These are phyloP conservation scores for Strigops habroptila DNA, from an alignment of 2,113 vertebrate species.

Conservation along the genomic window DNA sequence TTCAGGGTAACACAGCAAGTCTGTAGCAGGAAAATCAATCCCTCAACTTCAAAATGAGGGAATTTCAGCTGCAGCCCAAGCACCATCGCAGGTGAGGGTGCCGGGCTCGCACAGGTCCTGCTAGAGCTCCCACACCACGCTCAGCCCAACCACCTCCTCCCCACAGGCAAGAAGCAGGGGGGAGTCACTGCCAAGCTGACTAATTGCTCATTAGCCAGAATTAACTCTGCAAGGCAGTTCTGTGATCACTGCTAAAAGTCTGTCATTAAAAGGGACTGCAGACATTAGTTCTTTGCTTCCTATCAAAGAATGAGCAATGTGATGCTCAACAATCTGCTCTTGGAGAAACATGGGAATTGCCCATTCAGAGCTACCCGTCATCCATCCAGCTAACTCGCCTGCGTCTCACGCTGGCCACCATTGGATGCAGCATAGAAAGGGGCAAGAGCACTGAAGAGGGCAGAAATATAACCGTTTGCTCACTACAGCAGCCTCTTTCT, in stretches of 20 bases:
- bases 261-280: background rate
- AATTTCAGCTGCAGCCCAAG: background rate
- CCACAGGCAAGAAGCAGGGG: background rate
- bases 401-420: rapidly evolving
- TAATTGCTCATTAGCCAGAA: constrained; percentile 43
- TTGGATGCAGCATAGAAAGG: rapidly evolving
- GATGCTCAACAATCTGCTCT: background rate
- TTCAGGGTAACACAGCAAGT: background rate
- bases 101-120: background rate
- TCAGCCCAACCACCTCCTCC: background rate
- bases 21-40: background rate
- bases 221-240: background rate
- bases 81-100: rapidly evolving
- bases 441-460: background rate
- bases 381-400: background rate
- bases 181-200: background rate
- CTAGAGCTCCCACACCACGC: background rate
- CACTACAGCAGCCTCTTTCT: background rate
- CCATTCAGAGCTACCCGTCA: rapidly evolving
- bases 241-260: constrained; percentile 5
- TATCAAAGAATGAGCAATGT: background rate
- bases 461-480: background rate
- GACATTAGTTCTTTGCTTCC: background rate
- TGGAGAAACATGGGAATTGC: background rate
- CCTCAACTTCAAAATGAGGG: background rate